A percentile compares a stretch with the other conserved stretches of the same genome.
These are phyloP conservation scores for Pseudomyrmex gracilis DNA, from an alignment of 1,140 invertebrate species.

Conservation along the genomic window DNA sequence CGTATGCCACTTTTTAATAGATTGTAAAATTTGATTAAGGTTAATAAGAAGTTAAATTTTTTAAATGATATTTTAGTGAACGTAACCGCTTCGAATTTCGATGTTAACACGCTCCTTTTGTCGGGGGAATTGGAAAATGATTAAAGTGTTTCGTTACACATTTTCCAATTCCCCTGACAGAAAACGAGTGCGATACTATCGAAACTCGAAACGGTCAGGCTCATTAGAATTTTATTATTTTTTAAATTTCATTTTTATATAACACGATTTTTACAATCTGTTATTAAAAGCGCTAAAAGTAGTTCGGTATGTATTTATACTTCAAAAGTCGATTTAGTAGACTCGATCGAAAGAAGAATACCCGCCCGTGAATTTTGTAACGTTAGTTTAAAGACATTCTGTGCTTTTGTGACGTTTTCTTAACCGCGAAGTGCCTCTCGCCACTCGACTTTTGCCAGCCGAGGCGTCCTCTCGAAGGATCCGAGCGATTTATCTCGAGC, in stretches of 20 bases:
- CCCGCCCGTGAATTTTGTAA: conserved; percentile 15
- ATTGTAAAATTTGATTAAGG: not conserved
- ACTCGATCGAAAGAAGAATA: not conserved
- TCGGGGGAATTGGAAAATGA: not conserved
- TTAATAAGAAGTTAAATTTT: not conserved
- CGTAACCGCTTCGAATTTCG: no score
- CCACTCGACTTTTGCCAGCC: conserved; percentile 37
- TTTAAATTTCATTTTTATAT: no score
- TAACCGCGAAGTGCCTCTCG: conserved; percentile 42
- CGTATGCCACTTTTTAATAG: no score
- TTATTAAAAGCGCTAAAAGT: no score
- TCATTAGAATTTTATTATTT: no score
- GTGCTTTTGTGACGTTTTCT: conserved; percentile 49
- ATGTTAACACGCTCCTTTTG: not conserved
- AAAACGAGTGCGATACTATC: no score
- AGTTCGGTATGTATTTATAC: no score
- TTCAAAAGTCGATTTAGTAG: not conserved
- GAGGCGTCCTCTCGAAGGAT: conserved; percentile 40
- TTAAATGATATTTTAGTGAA: no score
- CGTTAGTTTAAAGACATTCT: conserved; percentile 5
- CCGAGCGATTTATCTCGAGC: conserved; percentile 65
- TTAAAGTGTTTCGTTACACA: not conserved
- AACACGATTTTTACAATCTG: no score
- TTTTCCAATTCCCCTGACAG: no score
- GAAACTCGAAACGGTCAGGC: no score